Percentiles rank a stretch among this genome's conserved stretches.
These are phyloP conservation scores for Drosophila nigromelanica DNA, from an alignment of 1,140 invertebrate genomes.

Conservation along the genomic window DNA sequence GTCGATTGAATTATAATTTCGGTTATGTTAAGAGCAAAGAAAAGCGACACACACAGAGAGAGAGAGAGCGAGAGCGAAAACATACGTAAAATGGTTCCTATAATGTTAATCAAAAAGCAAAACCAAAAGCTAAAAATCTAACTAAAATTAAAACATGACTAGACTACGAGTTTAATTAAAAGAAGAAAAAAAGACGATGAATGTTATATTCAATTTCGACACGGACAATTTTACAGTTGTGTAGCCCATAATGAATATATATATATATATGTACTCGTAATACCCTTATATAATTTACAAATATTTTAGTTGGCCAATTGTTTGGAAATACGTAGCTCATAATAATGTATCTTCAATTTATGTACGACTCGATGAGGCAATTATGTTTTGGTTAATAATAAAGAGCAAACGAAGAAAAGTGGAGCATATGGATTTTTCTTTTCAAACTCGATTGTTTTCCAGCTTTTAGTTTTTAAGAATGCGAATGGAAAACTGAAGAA, in stretches of 20 bases:
- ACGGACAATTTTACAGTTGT: slow-evolving; percentile 76
- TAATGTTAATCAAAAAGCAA: slow-evolving; percentile 77
- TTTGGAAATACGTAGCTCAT: slow-evolving; percentile 48
- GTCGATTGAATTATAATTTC: slow-evolving; percentile 33
- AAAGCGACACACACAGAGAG: slow-evolving; percentile 22
- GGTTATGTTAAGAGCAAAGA: slow-evolving; percentile 40
- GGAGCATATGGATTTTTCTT: slow-evolving; percentile 17
- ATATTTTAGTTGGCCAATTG: slow-evolving; percentile 73
- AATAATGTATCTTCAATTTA: slow-evolving; percentile 60
- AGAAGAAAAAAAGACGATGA: slow-evolving; percentile 22
- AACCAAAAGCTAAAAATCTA: slow-evolving; percentile 37
- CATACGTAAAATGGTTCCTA: slow-evolving; percentile 83
- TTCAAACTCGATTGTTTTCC: neutral
- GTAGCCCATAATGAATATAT: slow-evolving; percentile 61
- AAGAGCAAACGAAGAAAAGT: slow-evolving; percentile 72
- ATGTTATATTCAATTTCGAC: slow-evolving; percentile 63
- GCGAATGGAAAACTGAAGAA: neutral
- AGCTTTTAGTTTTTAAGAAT: too few species aligned
- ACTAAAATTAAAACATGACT: slow-evolving; percentile 33
- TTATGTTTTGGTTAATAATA: slow-evolving; percentile 80
- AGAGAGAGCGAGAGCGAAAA: slow-evolving; percentile 37
- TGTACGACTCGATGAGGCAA: slow-evolving; percentile 64
- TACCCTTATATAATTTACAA: slow-evolving; percentile 49
- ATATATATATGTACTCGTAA: slow-evolving; percentile 30
- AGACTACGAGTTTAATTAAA: slow-evolving; percentile 5